phyloP scores from a whole-genome alignment of 2,113 vertebrate species.

The Rhodinocichla rosea region DNA sequence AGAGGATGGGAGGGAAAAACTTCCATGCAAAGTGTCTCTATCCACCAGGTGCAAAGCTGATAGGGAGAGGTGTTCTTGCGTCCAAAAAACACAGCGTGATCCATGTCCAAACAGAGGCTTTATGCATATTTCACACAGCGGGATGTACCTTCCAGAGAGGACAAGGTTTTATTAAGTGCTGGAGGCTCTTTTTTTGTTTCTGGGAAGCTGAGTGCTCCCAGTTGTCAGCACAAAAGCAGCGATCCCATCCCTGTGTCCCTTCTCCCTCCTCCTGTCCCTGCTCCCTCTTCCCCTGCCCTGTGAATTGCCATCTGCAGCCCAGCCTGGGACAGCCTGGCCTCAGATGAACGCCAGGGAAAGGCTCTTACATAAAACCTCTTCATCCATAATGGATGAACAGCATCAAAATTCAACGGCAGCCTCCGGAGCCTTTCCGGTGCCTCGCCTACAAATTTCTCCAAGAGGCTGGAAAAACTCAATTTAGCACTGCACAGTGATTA shows the following conservation, averaged over 20 bases:
- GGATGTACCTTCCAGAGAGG: background rate
- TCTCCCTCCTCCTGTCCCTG: background rate
- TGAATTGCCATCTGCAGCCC: background rate
- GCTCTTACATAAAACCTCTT: conserved; percentile 62
- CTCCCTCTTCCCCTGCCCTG: background rate
- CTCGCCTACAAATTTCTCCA: conserved; percentile 39
- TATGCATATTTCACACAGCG: background rate
- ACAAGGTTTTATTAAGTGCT: background rate
- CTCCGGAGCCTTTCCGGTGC: conserved; percentile 39
- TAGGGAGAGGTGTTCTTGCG: background rate
- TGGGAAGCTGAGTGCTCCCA: background rate
- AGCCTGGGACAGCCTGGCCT: conserved; percentile 39
- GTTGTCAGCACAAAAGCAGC: background rate
- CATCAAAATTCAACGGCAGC: conserved; percentile 40
- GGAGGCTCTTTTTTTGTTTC: background rate
- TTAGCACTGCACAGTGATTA: background rate
- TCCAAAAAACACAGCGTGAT: background rate
- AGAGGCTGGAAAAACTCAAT: background rate
- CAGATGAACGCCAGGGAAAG: conserved; percentile 39
- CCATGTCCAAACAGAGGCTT: background rate
- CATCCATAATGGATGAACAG: conserved; percentile 68
- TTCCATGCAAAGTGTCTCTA: background rate
- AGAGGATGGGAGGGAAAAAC: background rate
- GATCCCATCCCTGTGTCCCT: background rate
- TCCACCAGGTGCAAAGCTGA: background rate